Evolutionary conservation across 2,797 vertebrate genomes (phyloP).

Genomic region (Echeneis naucrates): DNA sequence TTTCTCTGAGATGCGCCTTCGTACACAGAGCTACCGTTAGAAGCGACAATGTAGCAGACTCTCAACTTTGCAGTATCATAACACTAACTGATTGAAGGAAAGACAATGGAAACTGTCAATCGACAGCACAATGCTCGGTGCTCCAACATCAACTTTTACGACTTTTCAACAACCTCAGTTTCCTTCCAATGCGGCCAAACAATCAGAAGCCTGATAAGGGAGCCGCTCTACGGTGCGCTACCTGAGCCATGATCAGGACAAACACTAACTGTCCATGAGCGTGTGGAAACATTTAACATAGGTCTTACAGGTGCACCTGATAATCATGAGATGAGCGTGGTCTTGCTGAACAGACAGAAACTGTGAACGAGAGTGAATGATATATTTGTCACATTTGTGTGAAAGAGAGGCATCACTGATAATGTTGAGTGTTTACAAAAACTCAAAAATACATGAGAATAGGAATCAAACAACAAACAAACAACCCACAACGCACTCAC

Average conservation of each 20-base stretch:
- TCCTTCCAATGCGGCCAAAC: not conserved
- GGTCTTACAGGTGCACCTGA: not conserved
- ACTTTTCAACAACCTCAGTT: not conserved
- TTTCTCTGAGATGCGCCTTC: not conserved
- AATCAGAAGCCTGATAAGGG: not conserved
- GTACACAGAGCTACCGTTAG: not conserved
- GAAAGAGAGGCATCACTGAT: not conserved
- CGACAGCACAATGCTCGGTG: not conserved
- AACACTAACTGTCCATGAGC: not conserved
- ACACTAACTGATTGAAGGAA: not conserved
- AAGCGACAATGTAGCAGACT: not conserved
- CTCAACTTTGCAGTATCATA: not conserved
- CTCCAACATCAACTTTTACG: not conserved
- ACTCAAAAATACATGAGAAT: not conserved
- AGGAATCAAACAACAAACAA: not conserved
- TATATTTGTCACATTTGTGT: not conserved
- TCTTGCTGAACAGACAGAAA: not conserved
- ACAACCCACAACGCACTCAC: no score
- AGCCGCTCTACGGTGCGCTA: not conserved
- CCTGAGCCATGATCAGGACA: not conserved
- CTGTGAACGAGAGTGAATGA: not conserved
- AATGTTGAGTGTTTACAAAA: not conserved
- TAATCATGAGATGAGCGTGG: not conserved
- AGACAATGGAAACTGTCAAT: not conserved
- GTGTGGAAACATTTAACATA: not conserved